Percentiles rank a stretch among this genome's conserved stretches.
Conservation (phyloP, 1,140 invertebrate species). For the Gryllus bimaculatus region DNA sequence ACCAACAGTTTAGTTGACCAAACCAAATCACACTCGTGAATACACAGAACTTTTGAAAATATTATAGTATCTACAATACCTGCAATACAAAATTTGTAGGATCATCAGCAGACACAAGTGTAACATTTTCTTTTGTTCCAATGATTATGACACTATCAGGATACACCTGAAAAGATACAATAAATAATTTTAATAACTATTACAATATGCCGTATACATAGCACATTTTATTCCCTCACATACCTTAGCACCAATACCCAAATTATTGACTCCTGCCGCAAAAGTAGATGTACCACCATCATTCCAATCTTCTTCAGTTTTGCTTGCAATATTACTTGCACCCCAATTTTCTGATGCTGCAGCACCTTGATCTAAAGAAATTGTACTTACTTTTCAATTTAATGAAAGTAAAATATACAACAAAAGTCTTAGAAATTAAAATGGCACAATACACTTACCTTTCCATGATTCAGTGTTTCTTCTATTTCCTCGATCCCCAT, state of each 20-base stretch:
- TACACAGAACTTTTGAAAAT: too few relatives aligned
- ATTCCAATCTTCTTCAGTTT: not conserved
- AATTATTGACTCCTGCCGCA: not conserved
- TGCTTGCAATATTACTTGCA: too few relatives aligned
- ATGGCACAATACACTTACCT: not conserved
- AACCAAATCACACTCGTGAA: too few relatives aligned
- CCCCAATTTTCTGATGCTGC: too few relatives aligned
- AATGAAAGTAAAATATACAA: too few relatives aligned
- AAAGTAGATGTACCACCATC: not conserved
- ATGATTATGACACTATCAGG: not conserved
- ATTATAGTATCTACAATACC: not conserved
- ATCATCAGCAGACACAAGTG: not conserved
- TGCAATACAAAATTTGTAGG: not conserved
- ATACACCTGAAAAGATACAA: not conserved
- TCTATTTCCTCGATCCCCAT: not conserved
- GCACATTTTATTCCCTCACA: too few relatives aligned
- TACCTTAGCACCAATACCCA: not conserved
- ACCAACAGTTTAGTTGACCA: too few relatives aligned
- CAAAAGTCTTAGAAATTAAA: too few relatives aligned
- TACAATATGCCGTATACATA: not conserved
- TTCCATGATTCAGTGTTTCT: not conserved
- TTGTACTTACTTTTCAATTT: too few relatives aligned
- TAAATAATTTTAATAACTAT: not conserved
- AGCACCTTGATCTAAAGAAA: too few relatives aligned
- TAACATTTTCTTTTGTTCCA: not conserved